Evolutionary conservation across 2,113 vertebrate genomes (phyloP), one percentile per base, ranked within the genome.

Genomic region (Odobenus rosmarus): DNA sequence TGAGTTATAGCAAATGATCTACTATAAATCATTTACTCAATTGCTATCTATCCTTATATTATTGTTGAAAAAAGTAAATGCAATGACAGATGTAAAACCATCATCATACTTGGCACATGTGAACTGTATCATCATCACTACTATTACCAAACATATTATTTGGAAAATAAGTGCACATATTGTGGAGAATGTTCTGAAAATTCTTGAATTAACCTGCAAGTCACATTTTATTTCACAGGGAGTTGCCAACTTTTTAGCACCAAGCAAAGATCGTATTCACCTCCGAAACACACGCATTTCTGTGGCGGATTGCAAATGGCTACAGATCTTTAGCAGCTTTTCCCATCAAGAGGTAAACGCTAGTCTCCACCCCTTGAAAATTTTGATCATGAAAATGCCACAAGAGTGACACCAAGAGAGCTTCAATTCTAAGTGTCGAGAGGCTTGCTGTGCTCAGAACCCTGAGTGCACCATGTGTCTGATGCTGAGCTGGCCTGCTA

Each of bases 31-130:
- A 80, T 42, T 81, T 67, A 72, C 7, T 16, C 39, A 90, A 71
- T 62, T 67, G 23, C 10, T 64, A 69, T 93, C 7, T 81, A 51
- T n/a, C 61, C 16, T 80, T 24, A 51, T 21, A 82, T 49, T 31
- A 72, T 53, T 93, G 23, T 72, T 62, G 36, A 15, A 76, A 88
- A 49, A 93, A 95, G 13, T 71, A 92, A 92, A 85, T 55, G 49
- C 15, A 74, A 13, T 67, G 46, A 85, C 12, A 12, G 79, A 89
- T 24, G 21, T 71, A 59, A 76, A 93, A 90, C 1, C n/a, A 53
- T 71, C 69, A 26, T 71, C 7, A 69, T 15, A 57, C 23, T 0
- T 1, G 13, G 14, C 46, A 61, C 23, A n/a, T 4, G 4, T 57
- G 21, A 84, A 55, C 13, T 87, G 49, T 23, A 10, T n/a, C 19